Evolutionary conservation across 1,140 invertebrate species (phyloP), one percentile per base, ranked within the genome.

Genomic region (Drosophila azteca): DNA sequence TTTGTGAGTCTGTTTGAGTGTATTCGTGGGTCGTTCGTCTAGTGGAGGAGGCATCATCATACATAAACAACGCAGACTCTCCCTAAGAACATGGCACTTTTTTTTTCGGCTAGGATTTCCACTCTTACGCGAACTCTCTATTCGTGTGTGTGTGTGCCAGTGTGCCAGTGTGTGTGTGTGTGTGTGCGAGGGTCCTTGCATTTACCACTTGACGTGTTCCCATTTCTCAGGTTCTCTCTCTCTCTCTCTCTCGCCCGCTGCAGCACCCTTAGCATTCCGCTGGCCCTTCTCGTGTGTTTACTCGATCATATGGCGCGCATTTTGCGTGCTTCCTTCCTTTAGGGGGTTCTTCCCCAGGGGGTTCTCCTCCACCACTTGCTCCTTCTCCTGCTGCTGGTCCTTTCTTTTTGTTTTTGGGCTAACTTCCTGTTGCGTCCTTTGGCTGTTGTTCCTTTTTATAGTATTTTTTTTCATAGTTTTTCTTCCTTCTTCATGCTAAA

Each of bases 301-400:
- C 75, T 65, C 62, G 78, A 79, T 87, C 83, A 87, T 87, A 87
- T 87, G 83, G 83, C 79, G 83, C 83, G 83, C 83, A 88, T 89
- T 87, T 88, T 77, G 64, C 68, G 71, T 87, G 79, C 79, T 84
- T 83, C 80, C 59, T 67, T 82, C 48, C 63, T 49, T 13, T 13
- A 6, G 17, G 17, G 17, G 17, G 17, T 20, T 20, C 22, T 43
- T 43, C 39, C 55, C 45, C 49, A 45, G 53, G 35, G 35, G 35
- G 35, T 26, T 24, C 24, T 49, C 39, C 60, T 63, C 39, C 54
- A 48, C 35, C 59, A 58, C 17, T 44, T 26, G 22, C 22, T 31
- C 43, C 41, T 31, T n/a, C n/a, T 31, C n/a, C n/a, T 26, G 35
- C 41, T 35, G n/a, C 24, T 35, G 35, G 20, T 15, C 8, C 5